These are phyloP conservation scores for Staurois parvus DNA, from an alignment of 2,797 vertebrate genomes.

Conservation along the genomic window DNA sequence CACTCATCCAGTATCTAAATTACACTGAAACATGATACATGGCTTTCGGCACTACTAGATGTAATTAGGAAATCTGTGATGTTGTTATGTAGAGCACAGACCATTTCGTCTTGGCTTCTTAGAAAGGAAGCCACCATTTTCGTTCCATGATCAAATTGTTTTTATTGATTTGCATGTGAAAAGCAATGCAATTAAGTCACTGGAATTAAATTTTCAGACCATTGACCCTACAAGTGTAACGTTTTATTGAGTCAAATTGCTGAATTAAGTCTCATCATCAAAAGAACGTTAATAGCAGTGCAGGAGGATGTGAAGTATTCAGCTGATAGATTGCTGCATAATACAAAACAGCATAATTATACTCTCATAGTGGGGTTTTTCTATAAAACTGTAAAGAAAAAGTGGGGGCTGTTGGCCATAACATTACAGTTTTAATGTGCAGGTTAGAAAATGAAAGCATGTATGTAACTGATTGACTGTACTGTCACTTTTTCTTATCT, in stretches of 20 bases:
- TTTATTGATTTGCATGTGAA: slow-evolving; percentile 85
- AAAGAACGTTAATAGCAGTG: slow-evolving; percentile 81
- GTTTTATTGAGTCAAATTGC: slow-evolving; percentile 88
- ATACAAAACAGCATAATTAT: slow-evolving; percentile 61
- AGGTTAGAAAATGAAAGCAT: not conserved
- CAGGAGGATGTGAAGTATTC: slow-evolving; percentile 72
- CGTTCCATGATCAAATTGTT: slow-evolving; percentile 82
- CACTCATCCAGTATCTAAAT: slow-evolving; percentile 4
- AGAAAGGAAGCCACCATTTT: slow-evolving; percentile 70
- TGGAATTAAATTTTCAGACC: slow-evolving; percentile 89
- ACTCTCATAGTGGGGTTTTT: not conserved
- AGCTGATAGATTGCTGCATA: slow-evolving; percentile 69
- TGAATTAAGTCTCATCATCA: slow-evolving; percentile 85
- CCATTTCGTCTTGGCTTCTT: slow-evolving; percentile 68
- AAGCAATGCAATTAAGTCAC: slow-evolving; percentile 89
- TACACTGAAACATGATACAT: slow-evolving; percentile 39
- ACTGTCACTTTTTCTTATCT: not conserved
- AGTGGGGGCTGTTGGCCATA: not conserved
- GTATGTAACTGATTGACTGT: not conserved
- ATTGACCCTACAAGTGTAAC: slow-evolving; percentile 86
- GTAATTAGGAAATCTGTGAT: slow-evolving; percentile 67
- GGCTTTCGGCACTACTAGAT: slow-evolving; percentile 64
- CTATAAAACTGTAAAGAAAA: not conserved
- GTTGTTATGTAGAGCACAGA: slow-evolving; percentile 63
- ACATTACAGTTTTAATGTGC: not conserved